Conservation (phyloP, 2,797 vertebrate species). For the Apodemus agrarius region DNA sequence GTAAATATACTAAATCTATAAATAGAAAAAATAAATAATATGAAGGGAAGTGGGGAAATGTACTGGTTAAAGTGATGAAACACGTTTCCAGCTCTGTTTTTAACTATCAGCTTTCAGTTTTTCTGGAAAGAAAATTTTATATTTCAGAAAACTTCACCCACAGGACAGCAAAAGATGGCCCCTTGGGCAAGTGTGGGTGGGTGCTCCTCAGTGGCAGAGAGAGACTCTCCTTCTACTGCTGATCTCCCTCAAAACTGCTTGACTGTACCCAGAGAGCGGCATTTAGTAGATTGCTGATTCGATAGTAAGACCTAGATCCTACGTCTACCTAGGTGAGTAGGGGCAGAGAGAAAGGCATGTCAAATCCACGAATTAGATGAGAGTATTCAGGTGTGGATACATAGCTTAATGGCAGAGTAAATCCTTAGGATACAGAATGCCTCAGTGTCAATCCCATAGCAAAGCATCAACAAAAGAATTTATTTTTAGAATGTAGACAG, state of each 20-base stretch:
- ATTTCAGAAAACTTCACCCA: neutral
- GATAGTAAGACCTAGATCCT: neutral
- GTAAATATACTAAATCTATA: neutral
- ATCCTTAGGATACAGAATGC: neutral
- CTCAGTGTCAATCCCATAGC: neutral
- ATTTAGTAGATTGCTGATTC: neutral
- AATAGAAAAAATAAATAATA: neutral
- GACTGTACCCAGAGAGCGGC: neutral
- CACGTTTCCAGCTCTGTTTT: constrained; percentile 11
- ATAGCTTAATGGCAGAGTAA: neutral
- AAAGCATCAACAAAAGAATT: neutral
- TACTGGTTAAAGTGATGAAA: constrained; percentile 8
- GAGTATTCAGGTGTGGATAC: neutral
- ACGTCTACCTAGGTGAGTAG: neutral
- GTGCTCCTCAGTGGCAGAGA: neutral
- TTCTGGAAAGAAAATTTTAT: constrained; percentile 9
- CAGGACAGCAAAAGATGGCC: neutral
- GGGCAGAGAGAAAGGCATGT: neutral
- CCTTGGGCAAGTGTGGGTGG: neutral
- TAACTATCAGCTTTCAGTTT: constrained; percentile 27
- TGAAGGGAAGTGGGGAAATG: neutral
- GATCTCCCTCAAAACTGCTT: neutral
- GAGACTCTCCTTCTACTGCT: neutral
- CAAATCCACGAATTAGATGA: neutral
- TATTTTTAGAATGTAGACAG: neutral